Conservation (phyloP, 2,888 invertebrate genomes). For the Zhuqinia jingwanae region DNA sequence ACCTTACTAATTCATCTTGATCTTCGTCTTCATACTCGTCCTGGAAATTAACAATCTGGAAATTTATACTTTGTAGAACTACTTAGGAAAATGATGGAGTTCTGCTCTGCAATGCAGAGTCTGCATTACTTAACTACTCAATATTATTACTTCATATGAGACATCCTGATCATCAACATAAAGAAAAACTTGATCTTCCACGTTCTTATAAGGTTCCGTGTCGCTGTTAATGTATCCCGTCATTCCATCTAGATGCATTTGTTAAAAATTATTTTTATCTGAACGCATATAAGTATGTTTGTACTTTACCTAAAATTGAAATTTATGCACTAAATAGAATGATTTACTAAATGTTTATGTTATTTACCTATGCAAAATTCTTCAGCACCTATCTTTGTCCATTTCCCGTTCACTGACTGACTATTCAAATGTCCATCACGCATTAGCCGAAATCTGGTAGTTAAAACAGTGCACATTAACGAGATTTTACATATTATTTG, state of each 20-base stretch:
- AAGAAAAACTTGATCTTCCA: conserved; percentile 50
- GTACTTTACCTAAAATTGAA: not conserved
- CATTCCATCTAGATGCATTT: conserved; percentile 41
- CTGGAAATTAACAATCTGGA: not conserved
- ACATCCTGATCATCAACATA: not conserved
- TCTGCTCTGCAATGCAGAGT: too few species aligned
- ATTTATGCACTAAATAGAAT: not conserved
- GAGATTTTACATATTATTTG: not conserved
- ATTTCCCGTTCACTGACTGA: conserved; percentile 4
- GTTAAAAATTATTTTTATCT: not conserved
- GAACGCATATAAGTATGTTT: not conserved
- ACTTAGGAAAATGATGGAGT: too few species aligned
- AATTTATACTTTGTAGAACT: not conserved
- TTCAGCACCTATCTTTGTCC: not conserved
- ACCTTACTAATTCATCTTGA: not conserved
- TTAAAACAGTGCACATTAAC: too few species aligned
- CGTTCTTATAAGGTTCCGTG: not conserved
- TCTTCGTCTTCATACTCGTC: not conserved
- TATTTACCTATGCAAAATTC: conserved; percentile 68
- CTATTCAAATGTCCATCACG: conserved; percentile 36
- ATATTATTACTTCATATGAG: not conserved
- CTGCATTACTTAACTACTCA: not conserved
- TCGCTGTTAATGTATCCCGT: conserved; percentile 26
- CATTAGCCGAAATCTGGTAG: conserved; percentile 66
- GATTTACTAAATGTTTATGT: not conserved